Base-by-base conservation (phyloP, 2,113 vertebrate genomes). In the Poeciliopsis prolifica region DNA sequence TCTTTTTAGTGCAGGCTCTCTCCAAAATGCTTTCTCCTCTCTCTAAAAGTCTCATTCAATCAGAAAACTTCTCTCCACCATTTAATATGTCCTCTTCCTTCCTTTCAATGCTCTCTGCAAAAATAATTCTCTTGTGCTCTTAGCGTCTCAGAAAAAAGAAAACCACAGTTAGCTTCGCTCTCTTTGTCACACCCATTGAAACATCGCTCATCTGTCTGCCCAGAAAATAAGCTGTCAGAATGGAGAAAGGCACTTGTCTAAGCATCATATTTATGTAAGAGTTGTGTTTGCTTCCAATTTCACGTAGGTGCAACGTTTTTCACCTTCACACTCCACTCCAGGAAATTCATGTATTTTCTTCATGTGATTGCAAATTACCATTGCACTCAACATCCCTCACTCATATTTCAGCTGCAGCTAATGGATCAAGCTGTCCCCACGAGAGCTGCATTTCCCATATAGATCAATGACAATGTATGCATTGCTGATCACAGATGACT, bases 161-260 rank as follows among this genome's bases (percentile, higher is more conserved):
- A 80, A 80, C 65, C 64, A 72, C 63, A 75, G 75, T 81, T 81
- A 78, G 76, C 62, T 65, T 58, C 85, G 80, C 78, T 81, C 75
- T 81, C 82, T 75, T 75, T 85, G 81, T 89, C 91, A 87, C 86
- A 86, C 80, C 80, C 87, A 83, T 78, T 88, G 86, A 88, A 86
- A 88, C 86, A 86, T 88, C 77, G 69, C 68, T 88, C 85, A 87
- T 88, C 77, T 82, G 80, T 84, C 87, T 79, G 77, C 80, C 79
- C 80, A 68, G 87, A 90, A 92, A 92, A 93, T 92, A 91, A 88
- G 89, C 81, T 92, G 89, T 92, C 89, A 93, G 80, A 63, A 77
- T 67, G 75, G 81, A 82, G 79, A 84, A 84, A 83, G 83, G 70
- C 72, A 79, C 79, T 82, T 88, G 81, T 89, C 79, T 79, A 76